Conservation (phyloP, 2,797 vertebrate species). For the Distichodus sexfasciatus region DNA sequence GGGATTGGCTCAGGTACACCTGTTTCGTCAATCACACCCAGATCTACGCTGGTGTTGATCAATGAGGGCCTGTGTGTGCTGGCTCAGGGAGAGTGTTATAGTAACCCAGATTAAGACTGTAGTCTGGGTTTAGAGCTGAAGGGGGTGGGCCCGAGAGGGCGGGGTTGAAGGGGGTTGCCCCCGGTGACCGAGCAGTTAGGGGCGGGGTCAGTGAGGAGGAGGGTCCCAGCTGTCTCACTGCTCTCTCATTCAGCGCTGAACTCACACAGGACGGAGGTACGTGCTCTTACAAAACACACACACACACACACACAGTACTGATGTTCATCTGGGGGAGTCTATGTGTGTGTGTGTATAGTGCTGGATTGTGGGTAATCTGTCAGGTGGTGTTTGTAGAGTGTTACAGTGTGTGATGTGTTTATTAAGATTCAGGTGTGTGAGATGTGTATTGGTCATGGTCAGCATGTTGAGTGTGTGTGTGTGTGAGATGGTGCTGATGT, state of each 20-base stretch:
- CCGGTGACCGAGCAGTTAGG: not conserved
- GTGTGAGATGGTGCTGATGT: not conserved
- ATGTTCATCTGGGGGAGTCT: not conserved
- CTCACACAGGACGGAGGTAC: too few relatives aligned
- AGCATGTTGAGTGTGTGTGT: not conserved
- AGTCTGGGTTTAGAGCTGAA: not conserved
- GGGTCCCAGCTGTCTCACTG: not conserved
- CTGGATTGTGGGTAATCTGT: not conserved
- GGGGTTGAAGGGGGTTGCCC: not conserved
- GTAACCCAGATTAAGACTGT: constrained; percentile 40
- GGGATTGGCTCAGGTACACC: too few relatives aligned
- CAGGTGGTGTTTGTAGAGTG: not conserved
- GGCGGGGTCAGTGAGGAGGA: not conserved
- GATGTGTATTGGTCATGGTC: not conserved
- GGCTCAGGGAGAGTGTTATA: too few relatives aligned
- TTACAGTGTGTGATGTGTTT: not conserved
- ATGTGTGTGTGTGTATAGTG: not conserved
- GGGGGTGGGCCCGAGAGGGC: not conserved
- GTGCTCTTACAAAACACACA: too few relatives aligned
- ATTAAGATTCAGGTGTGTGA: not conserved
- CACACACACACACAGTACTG: too few relatives aligned
- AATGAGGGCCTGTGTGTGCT: too few relatives aligned
- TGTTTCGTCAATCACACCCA: too few relatives aligned
- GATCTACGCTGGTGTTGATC: too few relatives aligned
- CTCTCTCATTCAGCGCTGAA: not conserved